Base-by-base conservation (phyloP, 1,140 invertebrate genomes). In the Leucophenga varia region DNA sequence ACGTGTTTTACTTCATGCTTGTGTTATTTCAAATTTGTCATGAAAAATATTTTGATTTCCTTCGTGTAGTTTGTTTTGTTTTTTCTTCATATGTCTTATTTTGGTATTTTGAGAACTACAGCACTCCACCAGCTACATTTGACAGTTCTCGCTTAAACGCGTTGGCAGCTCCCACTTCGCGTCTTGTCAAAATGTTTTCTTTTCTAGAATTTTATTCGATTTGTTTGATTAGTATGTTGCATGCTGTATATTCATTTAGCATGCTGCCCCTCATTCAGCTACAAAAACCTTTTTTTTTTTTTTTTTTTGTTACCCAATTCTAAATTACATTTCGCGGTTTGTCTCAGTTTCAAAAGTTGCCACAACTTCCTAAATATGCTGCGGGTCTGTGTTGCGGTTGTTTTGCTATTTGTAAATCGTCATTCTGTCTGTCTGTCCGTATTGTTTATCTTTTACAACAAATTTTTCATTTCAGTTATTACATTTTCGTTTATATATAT, bases 21-120 rank as follows among this genome's bases (percentile, higher is more conserved):
- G 50, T 70, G 59, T 65, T 70, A 58, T 57, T 69, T 70, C 61
- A 69, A 67, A 69, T 70, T 70, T 69, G 64, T 69, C 61, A 69
- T 61, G 61, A 70, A 70, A n/a, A 69, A 70, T 70, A 69, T 69
- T 70, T 68, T 52, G 54, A 68, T 64, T 58, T 61, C 48, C 47
- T 49, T 59, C 58, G 9, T 6, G 22, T 25, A 21, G 32, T 45
- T 45, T 19, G 17, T 47, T 20, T 39, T 38, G 21, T 43, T 40
- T 21, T 40, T 40, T 18, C 20, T 45, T 42, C 3, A 12, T 21
- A 17, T 19, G 3, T 52, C 41, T 25, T 31, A 39, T 31, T 28
- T 19, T n/a, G n/a, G n/a, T n/a, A n/a, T n/a, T n/a, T n/a, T n/a
- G n/a, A n/a, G n/a, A n/a, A n/a, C n/a, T n/a, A n/a, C n/a, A n/a